Base-by-base conservation (phyloP, 2,113 vertebrate genomes). In the Zapornia atra region DNA sequence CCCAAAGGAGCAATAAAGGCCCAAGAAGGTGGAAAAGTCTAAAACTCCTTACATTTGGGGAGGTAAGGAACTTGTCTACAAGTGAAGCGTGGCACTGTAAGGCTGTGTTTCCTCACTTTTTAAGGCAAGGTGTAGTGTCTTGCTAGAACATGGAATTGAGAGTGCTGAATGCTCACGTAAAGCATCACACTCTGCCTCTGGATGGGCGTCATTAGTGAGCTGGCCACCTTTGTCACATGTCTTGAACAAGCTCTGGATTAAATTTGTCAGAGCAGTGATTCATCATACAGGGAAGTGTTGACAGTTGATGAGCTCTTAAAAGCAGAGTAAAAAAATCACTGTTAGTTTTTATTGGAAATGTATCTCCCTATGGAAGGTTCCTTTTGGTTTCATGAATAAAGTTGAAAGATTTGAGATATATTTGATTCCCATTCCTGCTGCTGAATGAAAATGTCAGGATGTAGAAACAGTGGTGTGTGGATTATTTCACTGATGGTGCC, bases 261-360 rank as follows among this genome's bases (percentile, higher is more conserved):
- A 77, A 51, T 86, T 93, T 95, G 72, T 96, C 92, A 91, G 93
- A 92, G 82, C 25, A 20, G 28, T 97, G 97, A 97, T 93, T 97
- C 95, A 95, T 92, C 90, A 72, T 25, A 20, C 76, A 71, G 77
- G 93, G 87, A 91, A 64, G 82, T 81, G 66, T 69, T 92, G 90
- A 83, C 83, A 78, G 71, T 38, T 61, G 86, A 92, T 75, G 76
- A 59, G 60, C 72, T 92, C 86, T 94, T 96, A 95, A 95, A 92
- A 92, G 91, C 90, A 50, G 24, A 89, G 38, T 82, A n/a, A 84
- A 86, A 46, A 48, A 88, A 68, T 90, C 63, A 31, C 70, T 61
- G 64, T 87, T 89, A 66, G 75, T 94, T 91, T 80, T 76, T 77
- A 40, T 73, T 93, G 91, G 94, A 95, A 73, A 54, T 36, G 12